Evolutionary conservation across 2,888 invertebrate genomes (phyloP), one percentile per base, ranked within the genome.

Genomic region (Calameuta pallipes): DNA sequence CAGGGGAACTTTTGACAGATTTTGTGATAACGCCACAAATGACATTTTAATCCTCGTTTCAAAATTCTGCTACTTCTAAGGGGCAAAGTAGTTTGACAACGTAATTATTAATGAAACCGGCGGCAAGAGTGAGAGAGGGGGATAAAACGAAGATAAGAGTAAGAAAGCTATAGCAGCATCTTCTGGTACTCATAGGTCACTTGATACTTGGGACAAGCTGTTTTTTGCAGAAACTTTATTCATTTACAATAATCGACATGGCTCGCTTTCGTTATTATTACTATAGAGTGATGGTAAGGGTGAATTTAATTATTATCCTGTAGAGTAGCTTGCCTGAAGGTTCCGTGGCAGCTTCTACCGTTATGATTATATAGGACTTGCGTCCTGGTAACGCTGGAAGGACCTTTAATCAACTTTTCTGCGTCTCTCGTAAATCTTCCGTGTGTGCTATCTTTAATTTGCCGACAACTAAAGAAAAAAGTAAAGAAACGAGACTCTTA

Each of bases 351-450:
- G 11, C 34, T 71, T 71, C 23, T 13, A 71, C 30, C 3, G 71
- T 30, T 31, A 9, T 30, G 13, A 6, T 23, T 71, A 15, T 71
- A 33, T 34, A 35, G 71, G 23, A 56, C 23, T 15, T 15, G 41
- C 6, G 41, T 41, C 41, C 15, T 41, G 15, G 41, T 41, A 41
- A 41, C 15, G 23, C 41, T 23, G 41, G 78, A 82, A 78, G 75
- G 76, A 79, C 82, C 82, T 83, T 87, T 86, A 85, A 86, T 87
- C 81, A 87, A 87, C 82, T 83, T 84, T 79, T 81, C 83, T 82
- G 85, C 85, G 85, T 84, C 80, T 81, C 83, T 81, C 84, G 80
- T 85, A 85, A 85, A 87, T 87, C 85, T 84, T 74, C 77, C 73
- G 80, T 75, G 78, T 77, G 77, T 78, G 75, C 80, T 79, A 78